These are phyloP conservation scores for Anolis carolinensis DNA, from an alignment of 2,113 vertebrate genomes.

Conservation along the genomic window DNA sequence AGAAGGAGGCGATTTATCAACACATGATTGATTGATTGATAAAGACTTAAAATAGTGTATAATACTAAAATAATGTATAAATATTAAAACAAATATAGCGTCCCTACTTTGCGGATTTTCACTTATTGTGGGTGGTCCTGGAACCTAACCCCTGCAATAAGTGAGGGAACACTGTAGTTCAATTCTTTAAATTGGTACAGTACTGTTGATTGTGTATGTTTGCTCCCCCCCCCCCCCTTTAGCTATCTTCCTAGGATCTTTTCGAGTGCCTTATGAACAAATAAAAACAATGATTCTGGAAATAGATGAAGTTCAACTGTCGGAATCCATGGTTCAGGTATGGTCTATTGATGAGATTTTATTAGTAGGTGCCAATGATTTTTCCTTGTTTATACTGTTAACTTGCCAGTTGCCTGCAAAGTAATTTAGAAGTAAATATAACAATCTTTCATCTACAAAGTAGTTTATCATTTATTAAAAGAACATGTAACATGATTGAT, in stretches of 20 bases:
- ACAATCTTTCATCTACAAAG: slow-evolving; percentile 38
- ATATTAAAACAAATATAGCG: too few species aligned
- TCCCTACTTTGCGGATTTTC: too few species aligned
- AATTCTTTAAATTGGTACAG: slow-evolving; percentile 9
- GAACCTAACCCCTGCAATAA: too few species aligned
- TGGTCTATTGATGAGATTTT: not conserved
- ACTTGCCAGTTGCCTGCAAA: slow-evolving; percentile 49
- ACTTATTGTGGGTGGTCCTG: too few species aligned
- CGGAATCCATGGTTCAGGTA: slow-evolving; percentile 97
- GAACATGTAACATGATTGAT: slow-evolving; percentile 51
- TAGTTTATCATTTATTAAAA: slow-evolving; percentile 33
- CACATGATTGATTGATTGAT: too few species aligned
- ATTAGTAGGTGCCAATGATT: not conserved
- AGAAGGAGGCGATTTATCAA: too few species aligned
- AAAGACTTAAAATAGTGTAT: too few species aligned
- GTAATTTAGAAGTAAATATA: slow-evolving; percentile 35
- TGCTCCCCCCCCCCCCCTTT: not conserved
- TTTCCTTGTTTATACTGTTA: not conserved
- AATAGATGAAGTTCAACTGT: slow-evolving; percentile 92
- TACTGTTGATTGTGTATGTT: slow-evolving; percentile 32
- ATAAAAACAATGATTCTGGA: slow-evolving; percentile 91
- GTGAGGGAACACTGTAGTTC: too few species aligned
- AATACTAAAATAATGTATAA: too few species aligned
- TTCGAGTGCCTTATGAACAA: slow-evolving; percentile 93
- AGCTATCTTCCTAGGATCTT: slow-evolving; percentile 98